Conservation (phyloP, 2,888 invertebrate genomes). For the Brachyopa scutellaris region DNA sequence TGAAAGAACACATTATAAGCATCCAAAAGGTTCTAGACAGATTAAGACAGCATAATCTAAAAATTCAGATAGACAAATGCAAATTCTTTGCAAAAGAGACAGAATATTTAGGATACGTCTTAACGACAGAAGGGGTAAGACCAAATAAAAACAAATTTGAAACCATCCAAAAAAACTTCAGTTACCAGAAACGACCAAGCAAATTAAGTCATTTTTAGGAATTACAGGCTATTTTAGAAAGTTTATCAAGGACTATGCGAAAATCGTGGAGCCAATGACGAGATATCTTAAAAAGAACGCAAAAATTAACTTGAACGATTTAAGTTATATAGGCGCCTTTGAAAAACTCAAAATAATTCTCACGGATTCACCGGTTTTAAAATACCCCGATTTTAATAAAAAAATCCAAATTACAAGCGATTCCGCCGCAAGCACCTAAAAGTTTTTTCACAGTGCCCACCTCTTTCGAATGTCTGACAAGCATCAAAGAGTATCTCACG, state of each 20-base stretch:
- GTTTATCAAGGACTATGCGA: no score
- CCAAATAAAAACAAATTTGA: not conserved
- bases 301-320: constrained; percentile 28
- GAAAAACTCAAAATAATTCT: constrained; percentile 38
- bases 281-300: constrained; percentile 26
- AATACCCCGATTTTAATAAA: constrained; percentile 57
- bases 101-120: no score
- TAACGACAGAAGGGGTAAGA: no score
- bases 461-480: no score
- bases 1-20: not conserved
- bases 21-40: not conserved
- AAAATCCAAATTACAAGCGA: constrained; percentile 50
- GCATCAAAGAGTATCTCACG: no score
- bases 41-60: not conserved
- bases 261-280: no score
- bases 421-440: no score
- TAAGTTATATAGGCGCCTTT: constrained; percentile 19
- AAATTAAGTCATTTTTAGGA: no score
- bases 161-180: no score
- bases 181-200: not conserved
- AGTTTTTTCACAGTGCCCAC: no score
- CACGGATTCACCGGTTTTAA: constrained; percentile 13
- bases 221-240: no score
- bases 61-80: not conserved
- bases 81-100: not conserved